These are phyloP conservation scores for Drosophila pseudoananassae DNA, from an alignment of 1,140 invertebrate genomes.

Conservation along the genomic window DNA sequence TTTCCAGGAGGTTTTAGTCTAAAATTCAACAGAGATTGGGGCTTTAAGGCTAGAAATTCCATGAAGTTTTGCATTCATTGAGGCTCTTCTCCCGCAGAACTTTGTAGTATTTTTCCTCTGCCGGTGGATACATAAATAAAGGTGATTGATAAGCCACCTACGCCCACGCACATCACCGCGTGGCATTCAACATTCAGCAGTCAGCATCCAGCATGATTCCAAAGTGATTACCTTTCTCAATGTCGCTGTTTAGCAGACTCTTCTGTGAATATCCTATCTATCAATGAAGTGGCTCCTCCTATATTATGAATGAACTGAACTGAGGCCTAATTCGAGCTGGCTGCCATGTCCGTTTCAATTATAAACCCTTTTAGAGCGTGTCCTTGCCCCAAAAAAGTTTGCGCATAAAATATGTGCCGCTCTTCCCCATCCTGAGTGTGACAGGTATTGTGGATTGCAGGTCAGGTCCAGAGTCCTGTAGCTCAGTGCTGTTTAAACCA, in stretches of 20 bases:
- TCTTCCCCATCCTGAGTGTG: constrained; percentile 15
- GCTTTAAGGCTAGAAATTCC: no score
- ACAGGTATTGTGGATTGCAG: constrained; percentile 24
- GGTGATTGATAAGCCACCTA: constrained; percentile 65
- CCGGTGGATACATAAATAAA: constrained; percentile 41
- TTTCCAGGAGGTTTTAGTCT: no score
- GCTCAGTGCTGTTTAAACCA: constrained; percentile 16
- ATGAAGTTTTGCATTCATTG: not conserved
- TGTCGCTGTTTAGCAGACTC: constrained; percentile 12
- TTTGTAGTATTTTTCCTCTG: constrained; percentile 17
- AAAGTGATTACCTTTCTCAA: constrained; percentile 39
- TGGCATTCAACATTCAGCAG: not conserved
- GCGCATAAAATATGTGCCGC: constrained; percentile 60
- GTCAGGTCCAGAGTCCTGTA: constrained; percentile 1
- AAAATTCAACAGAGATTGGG: no score
- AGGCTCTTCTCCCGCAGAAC: constrained; percentile 3
- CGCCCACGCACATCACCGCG: constrained; percentile 1
- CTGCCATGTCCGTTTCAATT: constrained; percentile 60
- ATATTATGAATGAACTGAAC: constrained; percentile 30
- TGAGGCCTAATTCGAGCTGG: constrained; percentile 22
- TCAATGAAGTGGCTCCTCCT: constrained; percentile 20
- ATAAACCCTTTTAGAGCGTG: constrained; percentile 64
- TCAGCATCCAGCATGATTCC: constrained; percentile 17
- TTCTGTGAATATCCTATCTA: not conserved
- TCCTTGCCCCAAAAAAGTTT: constrained; percentile 57